Conservation (phyloP, 2,888 invertebrate species). For the Lissonota sp. region DNA sequence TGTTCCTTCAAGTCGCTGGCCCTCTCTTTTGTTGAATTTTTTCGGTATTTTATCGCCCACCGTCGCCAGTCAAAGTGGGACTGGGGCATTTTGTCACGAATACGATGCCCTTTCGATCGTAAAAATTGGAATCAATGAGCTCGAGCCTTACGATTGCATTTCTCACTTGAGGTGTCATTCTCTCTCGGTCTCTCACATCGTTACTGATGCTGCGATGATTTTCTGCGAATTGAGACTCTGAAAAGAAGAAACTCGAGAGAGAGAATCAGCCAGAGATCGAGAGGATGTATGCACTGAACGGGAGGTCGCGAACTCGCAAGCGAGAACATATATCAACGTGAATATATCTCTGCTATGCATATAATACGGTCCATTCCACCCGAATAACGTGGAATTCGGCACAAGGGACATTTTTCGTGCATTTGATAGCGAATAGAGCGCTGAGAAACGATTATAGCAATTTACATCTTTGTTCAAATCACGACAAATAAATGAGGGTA, state of each 20-base stretch:
- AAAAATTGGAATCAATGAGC: constrained; percentile 49
- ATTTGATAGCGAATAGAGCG: background rate
- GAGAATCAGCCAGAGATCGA: constrained; percentile 33
- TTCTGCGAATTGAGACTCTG: constrained; percentile 50
- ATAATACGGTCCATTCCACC: background rate
- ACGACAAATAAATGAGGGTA: background rate
- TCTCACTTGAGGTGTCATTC: background rate
- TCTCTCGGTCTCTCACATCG: constrained; percentile 4
- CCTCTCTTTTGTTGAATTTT: background rate
- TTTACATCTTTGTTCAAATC: background rate
- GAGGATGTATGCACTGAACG: constrained; percentile 18
- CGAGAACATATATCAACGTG: constrained; percentile 35
- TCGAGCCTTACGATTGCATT: constrained; percentile 28
- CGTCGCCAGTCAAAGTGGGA: background rate
- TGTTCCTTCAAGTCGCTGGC: too few relatives aligned
- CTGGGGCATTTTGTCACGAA: background rate
- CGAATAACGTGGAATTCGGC: background rate
- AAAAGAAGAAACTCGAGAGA: constrained; percentile 17
- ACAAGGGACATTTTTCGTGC: background rate
- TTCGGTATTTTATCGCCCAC: background rate
- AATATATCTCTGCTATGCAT: background rate
- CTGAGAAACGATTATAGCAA: background rate
- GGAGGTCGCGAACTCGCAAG: constrained; percentile 56
- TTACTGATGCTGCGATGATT: constrained; percentile 27
- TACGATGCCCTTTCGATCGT: constrained; percentile 29